Percentiles rank a stretch among this genome's conserved stretches.
These are phyloP conservation scores for Indicator maculatus DNA, from an alignment of 2,113 vertebrate genomes.

Conservation along the genomic window DNA sequence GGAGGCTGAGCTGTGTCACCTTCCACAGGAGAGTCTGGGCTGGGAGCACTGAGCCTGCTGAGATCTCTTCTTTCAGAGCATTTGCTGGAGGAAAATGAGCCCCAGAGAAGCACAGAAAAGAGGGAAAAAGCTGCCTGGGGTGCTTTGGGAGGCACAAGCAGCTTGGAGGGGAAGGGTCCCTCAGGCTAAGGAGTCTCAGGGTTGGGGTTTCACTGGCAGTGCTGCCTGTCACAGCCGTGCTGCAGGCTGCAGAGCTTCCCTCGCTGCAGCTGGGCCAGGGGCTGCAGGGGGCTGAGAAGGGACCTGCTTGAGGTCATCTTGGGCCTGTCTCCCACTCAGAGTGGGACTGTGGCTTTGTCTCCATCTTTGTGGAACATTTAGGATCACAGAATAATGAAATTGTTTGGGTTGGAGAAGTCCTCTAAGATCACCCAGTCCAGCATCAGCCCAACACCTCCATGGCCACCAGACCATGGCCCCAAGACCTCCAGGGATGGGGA, in stretches of 20 bases:
- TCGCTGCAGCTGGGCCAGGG: not conserved
- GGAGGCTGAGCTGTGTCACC: rapidly evolving
- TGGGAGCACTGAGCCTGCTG: not conserved
- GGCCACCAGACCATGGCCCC: too few relatives aligned
- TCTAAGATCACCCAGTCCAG: too few relatives aligned
- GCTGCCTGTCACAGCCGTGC: not conserved
- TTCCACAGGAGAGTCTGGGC: rapidly evolving
- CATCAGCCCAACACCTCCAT: too few relatives aligned
- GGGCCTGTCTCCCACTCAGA: not conserved
- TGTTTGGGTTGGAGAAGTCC: too few relatives aligned
- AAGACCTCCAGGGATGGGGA: too few relatives aligned
- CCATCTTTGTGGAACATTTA: not conserved
- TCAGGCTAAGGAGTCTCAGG: not conserved
- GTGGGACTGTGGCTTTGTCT: not conserved
- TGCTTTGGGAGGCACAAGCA: not conserved
- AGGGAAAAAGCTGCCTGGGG: not conserved
- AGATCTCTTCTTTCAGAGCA: not conserved
- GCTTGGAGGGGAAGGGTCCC: not conserved
- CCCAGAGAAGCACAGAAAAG: not conserved
- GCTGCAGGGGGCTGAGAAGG: not conserved
- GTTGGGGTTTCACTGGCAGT: not conserved
- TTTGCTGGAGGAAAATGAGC: not conserved
- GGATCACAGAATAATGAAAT: too few relatives aligned
- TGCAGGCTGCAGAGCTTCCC: rapidly evolving
- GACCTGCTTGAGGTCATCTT: not conserved